Conservation (phyloP, 2,888 invertebrate genomes). For the Chironomus tentans region DNA sequence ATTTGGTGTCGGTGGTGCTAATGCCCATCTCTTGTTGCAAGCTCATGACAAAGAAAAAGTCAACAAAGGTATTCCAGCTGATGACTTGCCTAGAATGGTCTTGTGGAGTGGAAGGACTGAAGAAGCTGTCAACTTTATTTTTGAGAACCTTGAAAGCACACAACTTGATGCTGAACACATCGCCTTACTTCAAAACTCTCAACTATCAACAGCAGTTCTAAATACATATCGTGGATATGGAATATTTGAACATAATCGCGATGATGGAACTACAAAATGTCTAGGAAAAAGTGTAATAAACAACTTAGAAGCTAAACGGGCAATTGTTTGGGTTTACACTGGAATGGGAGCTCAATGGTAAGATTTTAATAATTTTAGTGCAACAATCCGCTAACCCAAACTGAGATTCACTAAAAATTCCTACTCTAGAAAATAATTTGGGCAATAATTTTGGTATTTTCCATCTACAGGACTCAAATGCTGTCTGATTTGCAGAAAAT, state of each 20-base stretch:
- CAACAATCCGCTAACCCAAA: too few relatives aligned
- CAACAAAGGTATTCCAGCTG: slow-evolving; percentile 48
- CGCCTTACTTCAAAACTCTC: slow-evolving; percentile 43
- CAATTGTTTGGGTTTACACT: slow-evolving; percentile 83
- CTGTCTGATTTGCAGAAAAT: slow-evolving; percentile 61
- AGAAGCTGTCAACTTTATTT: slow-evolving; percentile 53
- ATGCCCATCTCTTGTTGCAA: slow-evolving; percentile 40
- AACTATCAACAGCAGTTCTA: background rate
- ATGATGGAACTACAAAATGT: slow-evolving; percentile 31
- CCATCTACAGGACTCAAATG: background rate
- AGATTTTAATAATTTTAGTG: too few relatives aligned
- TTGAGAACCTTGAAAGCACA: slow-evolving; percentile 50
- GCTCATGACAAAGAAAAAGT: background rate
- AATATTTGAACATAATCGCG: slow-evolving; percentile 34
- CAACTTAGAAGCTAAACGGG: slow-evolving; percentile 53
- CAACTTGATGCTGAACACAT: slow-evolving; percentile 49
- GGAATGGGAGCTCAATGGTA: slow-evolving; percentile 70
- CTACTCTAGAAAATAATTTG: too few relatives aligned
- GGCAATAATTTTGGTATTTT: too few relatives aligned
- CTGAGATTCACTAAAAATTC: too few relatives aligned
- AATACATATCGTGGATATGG: slow-evolving; percentile 49
- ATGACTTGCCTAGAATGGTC: slow-evolving; percentile 57
- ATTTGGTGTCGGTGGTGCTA: slow-evolving; percentile 81
- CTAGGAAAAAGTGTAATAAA: slow-evolving; percentile 48
- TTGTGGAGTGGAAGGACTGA: slow-evolving; percentile 65